Conservation (phyloP, 2,888 invertebrate species). For the Poecilobothrus nobilitatus region DNA sequence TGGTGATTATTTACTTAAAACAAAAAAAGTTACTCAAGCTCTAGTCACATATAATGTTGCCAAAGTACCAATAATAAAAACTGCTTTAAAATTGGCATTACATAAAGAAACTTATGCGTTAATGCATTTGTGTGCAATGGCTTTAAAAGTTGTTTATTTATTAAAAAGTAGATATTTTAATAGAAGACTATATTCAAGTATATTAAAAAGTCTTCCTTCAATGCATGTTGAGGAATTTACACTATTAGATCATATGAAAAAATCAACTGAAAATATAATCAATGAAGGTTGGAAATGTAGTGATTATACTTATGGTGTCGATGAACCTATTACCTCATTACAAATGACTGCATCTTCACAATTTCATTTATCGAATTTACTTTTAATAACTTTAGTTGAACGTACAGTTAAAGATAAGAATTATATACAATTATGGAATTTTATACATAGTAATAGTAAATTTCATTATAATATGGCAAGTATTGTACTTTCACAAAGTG, state of each 20-base stretch:
- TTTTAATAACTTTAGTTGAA: constrained; percentile 41
- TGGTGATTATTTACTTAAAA: constrained; percentile 69
- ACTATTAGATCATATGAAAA: constrained; percentile 30
- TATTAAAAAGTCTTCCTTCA: constrained; percentile 35
- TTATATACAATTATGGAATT: constrained; percentile 43
- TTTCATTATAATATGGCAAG: constrained; percentile 45
- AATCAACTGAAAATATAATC: constrained; percentile 20
- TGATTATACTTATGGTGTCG: constrained; percentile 38
- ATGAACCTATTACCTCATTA: constrained; percentile 37
- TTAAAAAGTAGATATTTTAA: constrained; percentile 36
- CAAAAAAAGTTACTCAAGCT: constrained; percentile 67
- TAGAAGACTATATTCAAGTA: constrained; percentile 32
- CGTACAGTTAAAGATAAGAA: constrained; percentile 42
- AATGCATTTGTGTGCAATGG: constrained; percentile 44
- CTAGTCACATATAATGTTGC: constrained; percentile 72
- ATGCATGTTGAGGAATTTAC: constrained; percentile 40
- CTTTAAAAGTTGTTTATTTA: constrained; percentile 38
- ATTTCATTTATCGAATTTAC: constrained; percentile 43
- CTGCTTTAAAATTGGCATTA: constrained; percentile 44
- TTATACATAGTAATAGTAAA: constrained; percentile 39
- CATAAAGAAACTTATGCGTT: constrained; percentile 42
- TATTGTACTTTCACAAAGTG: constrained; percentile 44
- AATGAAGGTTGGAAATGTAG: constrained; percentile 37
- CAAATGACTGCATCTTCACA: constrained; percentile 45
- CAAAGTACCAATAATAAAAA: constrained; percentile 47